Conservation (phyloP, 2,113 vertebrate species). For the Lophotis ruficrista region DNA sequence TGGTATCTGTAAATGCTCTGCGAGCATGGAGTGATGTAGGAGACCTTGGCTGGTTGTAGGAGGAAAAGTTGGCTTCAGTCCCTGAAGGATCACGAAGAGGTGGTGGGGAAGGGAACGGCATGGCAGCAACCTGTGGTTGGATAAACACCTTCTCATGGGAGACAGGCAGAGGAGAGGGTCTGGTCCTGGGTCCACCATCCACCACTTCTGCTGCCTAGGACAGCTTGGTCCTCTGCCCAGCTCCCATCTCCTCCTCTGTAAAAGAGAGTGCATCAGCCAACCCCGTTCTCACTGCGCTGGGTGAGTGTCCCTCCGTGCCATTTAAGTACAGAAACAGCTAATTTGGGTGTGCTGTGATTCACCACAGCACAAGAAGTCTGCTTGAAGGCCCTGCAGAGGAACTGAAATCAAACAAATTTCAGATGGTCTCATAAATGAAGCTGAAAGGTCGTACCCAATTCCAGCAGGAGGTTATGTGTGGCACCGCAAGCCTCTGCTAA, state of each 20-base stretch:
- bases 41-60: not conserved
- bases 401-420: not conserved
- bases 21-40: not conserved
- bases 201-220: not conserved
- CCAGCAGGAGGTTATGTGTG: not conserved
- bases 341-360: not conserved
- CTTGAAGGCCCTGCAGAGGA: not conserved
- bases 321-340: not conserved
- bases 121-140: fast-evolving
- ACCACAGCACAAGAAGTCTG: fast-evolving
- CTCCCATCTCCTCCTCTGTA: not conserved
- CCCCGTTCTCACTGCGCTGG: fast-evolving
- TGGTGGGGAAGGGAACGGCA: not conserved
- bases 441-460: slow-evolving; percentile 42
- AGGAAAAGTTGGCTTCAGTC: not conserved
- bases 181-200: not conserved
- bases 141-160: not conserved
- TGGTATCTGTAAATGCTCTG: not conserved
- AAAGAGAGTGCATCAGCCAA: not conserved
- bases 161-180: fast-evolving
- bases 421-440: not conserved
- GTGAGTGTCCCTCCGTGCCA: fast-evolving
- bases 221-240: not conserved
- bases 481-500: slow-evolving; percentile 41
- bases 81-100: not conserved